Conservation (phyloP, 2,113 vertebrate genomes). For the Chaetura pelagica region DNA sequence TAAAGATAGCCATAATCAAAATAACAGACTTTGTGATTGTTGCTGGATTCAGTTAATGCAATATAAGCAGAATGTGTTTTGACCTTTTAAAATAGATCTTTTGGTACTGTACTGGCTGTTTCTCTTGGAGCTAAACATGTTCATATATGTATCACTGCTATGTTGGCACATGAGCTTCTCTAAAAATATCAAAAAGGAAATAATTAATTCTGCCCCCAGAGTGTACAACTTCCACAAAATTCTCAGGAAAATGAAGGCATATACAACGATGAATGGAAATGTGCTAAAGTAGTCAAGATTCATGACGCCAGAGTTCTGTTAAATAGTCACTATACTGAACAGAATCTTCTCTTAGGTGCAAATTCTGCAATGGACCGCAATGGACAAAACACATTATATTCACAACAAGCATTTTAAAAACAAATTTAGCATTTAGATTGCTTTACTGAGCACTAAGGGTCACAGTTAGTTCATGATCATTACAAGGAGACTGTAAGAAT, state of each 20-base stretch:
- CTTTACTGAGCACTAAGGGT: not conserved
- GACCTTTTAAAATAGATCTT: not conserved
- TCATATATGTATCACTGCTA: not conserved
- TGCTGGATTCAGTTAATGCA: conserved; percentile 1
- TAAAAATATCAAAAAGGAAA: not conserved
- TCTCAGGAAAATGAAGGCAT: not conserved
- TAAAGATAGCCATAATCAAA: conserved; percentile 6
- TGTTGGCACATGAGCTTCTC: not conserved
- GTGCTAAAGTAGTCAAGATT: not conserved
- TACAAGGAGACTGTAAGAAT: not conserved
- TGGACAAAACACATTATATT: not conserved
- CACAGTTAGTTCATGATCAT: not conserved
- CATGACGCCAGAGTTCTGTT: not conserved
- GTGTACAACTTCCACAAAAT: not conserved
- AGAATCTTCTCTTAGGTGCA: not conserved
- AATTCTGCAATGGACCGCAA: not conserved
- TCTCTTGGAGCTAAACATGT: not conserved
- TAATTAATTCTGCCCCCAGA: not conserved
- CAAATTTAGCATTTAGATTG: not conserved
- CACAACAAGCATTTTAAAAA: not conserved
- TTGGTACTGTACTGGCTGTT: not conserved
- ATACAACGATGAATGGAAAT: not conserved
- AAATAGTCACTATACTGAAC: not conserved
- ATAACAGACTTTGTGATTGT: not conserved
- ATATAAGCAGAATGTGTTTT: not conserved